Evolutionary conservation across 2,113 vertebrate genomes (phyloP).

Genomic region (Pontoporia blainvillei): DNA sequence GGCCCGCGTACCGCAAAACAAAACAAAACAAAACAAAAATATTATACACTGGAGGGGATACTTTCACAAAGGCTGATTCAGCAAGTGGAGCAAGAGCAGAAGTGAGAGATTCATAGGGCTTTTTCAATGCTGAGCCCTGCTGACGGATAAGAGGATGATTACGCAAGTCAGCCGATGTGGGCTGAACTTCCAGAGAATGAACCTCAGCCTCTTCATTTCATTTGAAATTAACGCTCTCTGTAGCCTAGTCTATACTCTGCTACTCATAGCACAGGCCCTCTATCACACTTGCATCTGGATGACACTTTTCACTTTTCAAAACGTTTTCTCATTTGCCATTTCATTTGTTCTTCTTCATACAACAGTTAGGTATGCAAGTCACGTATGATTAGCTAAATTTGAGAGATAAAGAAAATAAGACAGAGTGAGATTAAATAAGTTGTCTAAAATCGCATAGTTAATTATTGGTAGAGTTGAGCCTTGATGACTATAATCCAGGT

Average conservation of each 20-base stretch:
- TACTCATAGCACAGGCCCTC: background rate
- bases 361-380: background rate
- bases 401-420: background rate
- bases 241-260: background rate
- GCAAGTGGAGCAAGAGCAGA: constrained; percentile 29
- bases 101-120: constrained; percentile 45
- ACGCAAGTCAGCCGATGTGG: background rate
- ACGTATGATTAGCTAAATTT: background rate
- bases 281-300: background rate
- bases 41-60: background rate
- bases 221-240: constrained; percentile 7
- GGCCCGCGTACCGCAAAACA: no score
- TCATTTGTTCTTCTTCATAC: background rate
- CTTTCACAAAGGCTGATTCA: constrained; percentile 46
- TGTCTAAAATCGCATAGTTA: background rate
- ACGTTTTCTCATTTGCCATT: background rate
- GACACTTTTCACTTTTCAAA: background rate
- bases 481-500: background rate
- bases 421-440: background rate
- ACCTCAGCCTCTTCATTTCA: background rate
- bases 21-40: background rate
- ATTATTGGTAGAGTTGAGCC: background rate
- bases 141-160: constrained; percentile 25
- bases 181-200: constrained; percentile 23
- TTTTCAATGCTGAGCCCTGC: constrained; percentile 34